Percentiles rank a stretch among this genome's conserved stretches.
Evolutionary conservation across 2,888 invertebrate species (phyloP).

Genomic region (Euphydryas editha): DNA sequence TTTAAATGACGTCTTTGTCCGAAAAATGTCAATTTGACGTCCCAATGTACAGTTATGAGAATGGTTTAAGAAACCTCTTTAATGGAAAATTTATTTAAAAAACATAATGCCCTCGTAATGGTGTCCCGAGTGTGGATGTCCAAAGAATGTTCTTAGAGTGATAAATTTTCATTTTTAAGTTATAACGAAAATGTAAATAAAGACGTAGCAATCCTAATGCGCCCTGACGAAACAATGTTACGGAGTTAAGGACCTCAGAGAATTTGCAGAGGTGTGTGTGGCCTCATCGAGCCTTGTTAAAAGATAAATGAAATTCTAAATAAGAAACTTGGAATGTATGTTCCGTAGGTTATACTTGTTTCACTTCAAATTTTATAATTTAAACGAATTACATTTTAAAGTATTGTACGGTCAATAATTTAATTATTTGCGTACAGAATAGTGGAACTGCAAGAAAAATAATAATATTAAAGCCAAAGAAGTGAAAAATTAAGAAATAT

Average conservation of each 20-base stretch:
- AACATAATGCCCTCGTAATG: constrained; percentile 24
- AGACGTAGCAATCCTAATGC: constrained; percentile 55
- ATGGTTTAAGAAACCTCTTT: constrained; percentile 20
- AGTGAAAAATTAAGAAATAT: too few species aligned
- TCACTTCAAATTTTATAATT: neutral
- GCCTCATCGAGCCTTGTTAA: constrained; percentile 44
- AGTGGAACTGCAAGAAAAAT: too few species aligned
- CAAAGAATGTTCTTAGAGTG: constrained; percentile 41
- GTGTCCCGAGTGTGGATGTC: constrained; percentile 15
- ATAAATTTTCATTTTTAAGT: constrained; percentile 58
- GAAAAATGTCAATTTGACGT: constrained; percentile 22
- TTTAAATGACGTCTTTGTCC: constrained; percentile 10
- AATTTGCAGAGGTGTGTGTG: constrained; percentile 54
- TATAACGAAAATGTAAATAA: constrained; percentile 54
- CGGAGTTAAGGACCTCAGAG: constrained; percentile 49
- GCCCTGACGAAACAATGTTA: constrained; percentile 53
- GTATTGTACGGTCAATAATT: too few species aligned
- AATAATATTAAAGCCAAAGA: too few species aligned
- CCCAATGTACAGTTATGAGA: constrained; percentile 1
- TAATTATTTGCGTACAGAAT: too few species aligned
- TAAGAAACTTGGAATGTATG: neutral
- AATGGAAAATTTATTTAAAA: constrained; percentile 18
- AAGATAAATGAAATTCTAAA: constrained; percentile 26
- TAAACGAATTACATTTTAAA: too few species aligned
- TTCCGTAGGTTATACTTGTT: neutral